These are phyloP conservation scores for Rhincodon typus DNA, from an alignment of 2,797 vertebrate genomes.

Conservation along the genomic window DNA sequence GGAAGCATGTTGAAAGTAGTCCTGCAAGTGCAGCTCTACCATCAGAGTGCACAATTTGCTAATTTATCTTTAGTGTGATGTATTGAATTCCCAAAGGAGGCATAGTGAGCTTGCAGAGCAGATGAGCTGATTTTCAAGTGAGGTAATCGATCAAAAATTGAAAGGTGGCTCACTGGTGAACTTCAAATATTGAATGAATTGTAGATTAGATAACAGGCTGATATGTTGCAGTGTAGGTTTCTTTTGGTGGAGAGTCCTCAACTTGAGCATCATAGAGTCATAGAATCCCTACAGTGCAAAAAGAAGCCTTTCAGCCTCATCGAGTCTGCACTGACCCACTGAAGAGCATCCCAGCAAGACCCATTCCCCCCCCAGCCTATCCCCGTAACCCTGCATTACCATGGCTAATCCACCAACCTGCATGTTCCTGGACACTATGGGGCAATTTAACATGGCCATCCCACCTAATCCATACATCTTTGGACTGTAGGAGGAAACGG, in stretches of 20 bases:
- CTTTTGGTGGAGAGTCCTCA: not conserved
- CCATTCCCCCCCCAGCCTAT: too few relatives aligned
- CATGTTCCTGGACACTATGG: too few relatives aligned
- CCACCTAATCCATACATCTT: too few relatives aligned
- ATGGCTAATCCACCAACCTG: too few relatives aligned
- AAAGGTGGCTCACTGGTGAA: not conserved
- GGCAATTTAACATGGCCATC: too few relatives aligned
- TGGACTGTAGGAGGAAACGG: too few relatives aligned
- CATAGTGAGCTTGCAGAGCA: not conserved
- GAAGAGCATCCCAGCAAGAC: too few relatives aligned
- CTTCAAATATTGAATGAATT: not conserved
- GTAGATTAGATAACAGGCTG: not conserved
- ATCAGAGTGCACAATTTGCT: not conserved
- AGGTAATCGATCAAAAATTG: not conserved
- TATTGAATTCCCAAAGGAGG: not conserved
- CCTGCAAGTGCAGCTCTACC: not conserved
- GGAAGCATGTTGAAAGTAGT: not conserved
- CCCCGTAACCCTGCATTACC: too few relatives aligned
- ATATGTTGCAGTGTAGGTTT: not conserved
- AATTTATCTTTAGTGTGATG: not conserved
- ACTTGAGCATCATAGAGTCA: not conserved
- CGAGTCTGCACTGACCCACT: too few relatives aligned
- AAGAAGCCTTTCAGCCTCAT: too few relatives aligned
- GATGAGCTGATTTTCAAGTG: not conserved
- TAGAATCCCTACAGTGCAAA: too few relatives aligned